Conservation (phyloP, 2,888 invertebrate species). For the Gandaritis pyraliata region DNA sequence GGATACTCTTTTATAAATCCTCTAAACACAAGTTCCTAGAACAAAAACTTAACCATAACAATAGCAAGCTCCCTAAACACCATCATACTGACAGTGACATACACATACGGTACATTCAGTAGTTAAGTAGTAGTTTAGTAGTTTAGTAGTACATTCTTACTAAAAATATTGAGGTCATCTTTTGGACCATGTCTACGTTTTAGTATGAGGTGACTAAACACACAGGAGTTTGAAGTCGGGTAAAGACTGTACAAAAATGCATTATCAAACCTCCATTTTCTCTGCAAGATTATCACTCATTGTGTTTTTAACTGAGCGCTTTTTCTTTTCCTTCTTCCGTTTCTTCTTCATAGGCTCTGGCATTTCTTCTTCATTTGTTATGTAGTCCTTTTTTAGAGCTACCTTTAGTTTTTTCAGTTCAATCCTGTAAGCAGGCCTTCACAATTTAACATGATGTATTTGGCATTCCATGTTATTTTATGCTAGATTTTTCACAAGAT, state of each 20-base stretch:
- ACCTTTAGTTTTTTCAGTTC: constrained; percentile 57
- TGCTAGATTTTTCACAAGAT: too few species aligned
- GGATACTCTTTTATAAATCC: constrained; percentile 61
- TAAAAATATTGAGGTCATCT: too few species aligned
- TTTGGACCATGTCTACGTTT: too few species aligned
- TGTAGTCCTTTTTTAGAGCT: constrained; percentile 64
- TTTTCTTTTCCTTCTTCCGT: constrained; percentile 45
- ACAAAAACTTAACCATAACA: background rate
- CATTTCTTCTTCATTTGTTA: constrained; percentile 56
- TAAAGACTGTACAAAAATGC: too few species aligned
- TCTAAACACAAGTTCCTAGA: constrained; percentile 55
- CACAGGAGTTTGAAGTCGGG: too few species aligned
- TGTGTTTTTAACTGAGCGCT: constrained; percentile 42
- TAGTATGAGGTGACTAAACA: too few species aligned
- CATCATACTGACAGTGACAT: too few species aligned
- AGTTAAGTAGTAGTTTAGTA: too few species aligned
- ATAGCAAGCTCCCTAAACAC: background rate
- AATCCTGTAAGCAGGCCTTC: constrained; percentile 52
- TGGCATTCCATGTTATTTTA: too few species aligned
- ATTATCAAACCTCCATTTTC: constrained; percentile 54
- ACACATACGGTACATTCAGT: too few species aligned
- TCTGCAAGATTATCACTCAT: constrained; percentile 47
- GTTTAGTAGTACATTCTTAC: too few species aligned
- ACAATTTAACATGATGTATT: too few species aligned
- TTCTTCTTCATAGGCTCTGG: constrained; percentile 54